phyloP scores from a whole-genome alignment of 1,140 invertebrate species.

The Drosophila ohnishii region DNA sequence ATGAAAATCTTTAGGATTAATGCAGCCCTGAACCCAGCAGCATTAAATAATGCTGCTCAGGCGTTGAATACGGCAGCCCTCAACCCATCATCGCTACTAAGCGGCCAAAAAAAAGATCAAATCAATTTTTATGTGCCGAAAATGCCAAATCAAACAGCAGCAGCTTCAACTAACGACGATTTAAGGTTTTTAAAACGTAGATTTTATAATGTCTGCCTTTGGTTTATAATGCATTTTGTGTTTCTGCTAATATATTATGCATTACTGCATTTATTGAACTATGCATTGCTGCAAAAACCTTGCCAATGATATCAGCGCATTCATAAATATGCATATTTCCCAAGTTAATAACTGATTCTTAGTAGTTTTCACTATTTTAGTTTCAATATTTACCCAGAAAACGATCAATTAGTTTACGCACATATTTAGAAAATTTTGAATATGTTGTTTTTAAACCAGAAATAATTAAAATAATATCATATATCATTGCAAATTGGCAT shows the following conservation, averaged over 20 bases:
- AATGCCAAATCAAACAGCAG: constrained; percentile 62
- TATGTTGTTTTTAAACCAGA: constrained; percentile 2
- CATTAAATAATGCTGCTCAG: constrained; percentile 79
- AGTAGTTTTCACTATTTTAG: constrained; percentile 9
- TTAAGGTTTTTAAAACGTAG: constrained; percentile 74
- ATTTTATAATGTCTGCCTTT: constrained; percentile 53
- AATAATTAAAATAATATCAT: background rate
- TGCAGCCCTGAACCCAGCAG: constrained; percentile 75
- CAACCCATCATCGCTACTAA: constrained; percentile 74
- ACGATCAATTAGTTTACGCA: background rate
- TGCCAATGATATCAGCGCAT: constrained; percentile 24
- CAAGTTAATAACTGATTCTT: constrained; percentile 18
- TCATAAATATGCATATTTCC: constrained; percentile 36
- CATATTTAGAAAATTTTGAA: background rate
- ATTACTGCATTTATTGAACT: constrained; percentile 26
- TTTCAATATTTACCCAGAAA: constrained; percentile 1
- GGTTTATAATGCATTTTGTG: constrained; percentile 52
- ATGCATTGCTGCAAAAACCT: constrained; percentile 42
- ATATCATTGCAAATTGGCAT: background rate
- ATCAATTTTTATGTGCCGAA: constrained; percentile 79
- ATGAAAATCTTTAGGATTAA: constrained; percentile 71
- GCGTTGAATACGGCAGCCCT: constrained; percentile 77
- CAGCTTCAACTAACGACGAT: constrained; percentile 50
- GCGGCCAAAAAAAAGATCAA: constrained; percentile 75
- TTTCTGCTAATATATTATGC: constrained; percentile 46